Evolutionary conservation across 1,140 invertebrate species (phyloP), one percentile per base, ranked within the genome.

Genomic region (Hesperophylax magnus): DNA sequence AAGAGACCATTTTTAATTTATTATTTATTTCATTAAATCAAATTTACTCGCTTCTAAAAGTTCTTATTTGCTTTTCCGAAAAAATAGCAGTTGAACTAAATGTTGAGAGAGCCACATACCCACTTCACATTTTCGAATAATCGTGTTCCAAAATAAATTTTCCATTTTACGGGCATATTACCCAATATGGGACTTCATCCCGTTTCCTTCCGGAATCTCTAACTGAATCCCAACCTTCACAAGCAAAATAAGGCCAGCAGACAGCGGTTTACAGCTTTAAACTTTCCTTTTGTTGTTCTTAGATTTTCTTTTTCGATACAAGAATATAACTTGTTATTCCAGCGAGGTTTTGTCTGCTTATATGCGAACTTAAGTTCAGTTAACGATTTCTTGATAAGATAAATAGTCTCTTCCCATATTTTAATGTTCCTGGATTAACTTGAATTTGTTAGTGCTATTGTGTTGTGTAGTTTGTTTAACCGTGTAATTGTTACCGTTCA

Each of bases 131-230:
- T 18, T n/a, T n/a, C 63, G 27, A n/a, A n/a, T n/a, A 67, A 67
- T 34, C 63, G 63, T 67, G 63, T 67, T 14, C 34, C 63, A 39
- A 67, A 67, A 67, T 67, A 67, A 67, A 67, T 67, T 67, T 67
- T 3, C 17, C 63, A 34, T 67, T 67, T 67, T 67, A 67, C 24
- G 24, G 63, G 15, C 8, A 67, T 67, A 34, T 67, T 67, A 34
- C 18, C 63, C 63, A 34, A 67, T 67, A 67, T 9, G 15, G 15
- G 63, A 34, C 63, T 3, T 34, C 3, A 3, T 34, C 31, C 63
- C 34, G 9, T 34, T 31, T 67, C 27, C 17, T 34, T 15, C 63
- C 58, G 20, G 58, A 61, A 67, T 67, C 63, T 20, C 27, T 34
- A 67, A 67, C 63, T 67, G 63, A 67, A 67, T 67, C 34, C 63